Base-by-base conservation (phyloP, 2,888 invertebrate species). In the Acrocera orbiculus region DNA sequence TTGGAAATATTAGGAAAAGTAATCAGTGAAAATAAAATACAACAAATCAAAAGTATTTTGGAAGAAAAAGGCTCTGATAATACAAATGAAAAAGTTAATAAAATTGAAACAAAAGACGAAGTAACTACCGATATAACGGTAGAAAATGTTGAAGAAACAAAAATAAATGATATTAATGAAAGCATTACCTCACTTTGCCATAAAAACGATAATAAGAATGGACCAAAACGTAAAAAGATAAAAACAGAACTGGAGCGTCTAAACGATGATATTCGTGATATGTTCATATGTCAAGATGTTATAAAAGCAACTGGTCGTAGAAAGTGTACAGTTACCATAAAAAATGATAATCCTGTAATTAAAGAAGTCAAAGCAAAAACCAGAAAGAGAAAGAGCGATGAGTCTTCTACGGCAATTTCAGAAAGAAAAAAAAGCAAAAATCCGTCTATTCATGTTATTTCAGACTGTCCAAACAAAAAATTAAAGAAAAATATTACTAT, bases 251-350 rank as follows among this genome's bases (percentile, higher is more conserved):
- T 75, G 20, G 73, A 74, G 39, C 63, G 65, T 45, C 51, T 75
- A 0, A 73, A 73, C 42, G 70, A 69, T 26, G 73, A 75, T 42
- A 69, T 75, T 31, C 64, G 70, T 13, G 69, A 71, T 28, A 73
- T 72, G 68, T 70, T 72, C 40, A 70, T 73, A 28, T 61, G 69
- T 30, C 63, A 71, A 30, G 58, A 54, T 2, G 70, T 73, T 2
- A 52, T 73, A 16, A 67, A 67, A 2, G 69, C 70, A 2, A 69
- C 67, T 1, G 73, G 72, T 2, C 60, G 66, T 40, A 4, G 23
- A 5, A 4, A 5, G 4, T n/a, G 23, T 23, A 6, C 23, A 2
- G n/a, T n/a, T n/a, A n/a, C n/a, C n/a, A n/a, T n/a, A n/a, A n/a
- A n/a, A 7, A 35, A 25, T 3, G 31, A 31, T 5, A 36, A 34